These are phyloP conservation scores for Callimorpha dominula DNA, from an alignment of 2,888 invertebrate species.

Conservation along the genomic window DNA sequence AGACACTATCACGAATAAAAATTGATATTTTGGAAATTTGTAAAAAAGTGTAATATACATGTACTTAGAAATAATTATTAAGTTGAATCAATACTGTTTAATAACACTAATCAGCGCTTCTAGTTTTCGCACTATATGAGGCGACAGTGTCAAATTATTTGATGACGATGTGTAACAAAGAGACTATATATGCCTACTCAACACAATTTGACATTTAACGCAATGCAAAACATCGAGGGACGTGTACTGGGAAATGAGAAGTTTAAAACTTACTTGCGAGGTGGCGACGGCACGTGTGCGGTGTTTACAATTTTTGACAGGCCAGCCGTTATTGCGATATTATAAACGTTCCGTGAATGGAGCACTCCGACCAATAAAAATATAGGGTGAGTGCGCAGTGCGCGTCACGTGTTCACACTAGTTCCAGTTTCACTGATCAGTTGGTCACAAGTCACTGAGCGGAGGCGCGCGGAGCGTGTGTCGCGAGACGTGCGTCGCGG, in stretches of 20 bases:
- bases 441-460: slow-evolving; percentile 63
- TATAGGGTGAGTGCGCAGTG: slow-evolving; percentile 67
- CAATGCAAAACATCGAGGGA: slow-evolving; percentile 12
- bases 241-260: slow-evolving; percentile 34
- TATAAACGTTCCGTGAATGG: slow-evolving; percentile 62
- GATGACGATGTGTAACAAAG: slow-evolving; percentile 12
- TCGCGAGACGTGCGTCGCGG: slow-evolving; percentile 72
- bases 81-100: too few species aligned
- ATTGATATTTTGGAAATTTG: too few species aligned
- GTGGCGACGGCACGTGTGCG: slow-evolving; percentile 80
- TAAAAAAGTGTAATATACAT: too few species aligned
- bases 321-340: slow-evolving; percentile 68
- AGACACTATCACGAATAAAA: too few species aligned
- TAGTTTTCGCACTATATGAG: neutral
- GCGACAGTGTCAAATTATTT: slow-evolving; percentile 8
- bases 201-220: slow-evolving; percentile 23
- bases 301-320: slow-evolving; percentile 82
- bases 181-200: slow-evolving; percentile 4
- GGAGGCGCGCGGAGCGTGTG: slow-evolving; percentile 40
- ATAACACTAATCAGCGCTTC: neutral
- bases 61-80: too few species aligned
- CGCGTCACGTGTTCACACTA: slow-evolving; percentile 70
- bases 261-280: slow-evolving; percentile 78
- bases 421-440: slow-evolving; percentile 63
- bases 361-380: slow-evolving; percentile 65